phyloP scores from a whole-genome alignment of 2,113 vertebrate species.

The Melanocharis versteri region DNA sequence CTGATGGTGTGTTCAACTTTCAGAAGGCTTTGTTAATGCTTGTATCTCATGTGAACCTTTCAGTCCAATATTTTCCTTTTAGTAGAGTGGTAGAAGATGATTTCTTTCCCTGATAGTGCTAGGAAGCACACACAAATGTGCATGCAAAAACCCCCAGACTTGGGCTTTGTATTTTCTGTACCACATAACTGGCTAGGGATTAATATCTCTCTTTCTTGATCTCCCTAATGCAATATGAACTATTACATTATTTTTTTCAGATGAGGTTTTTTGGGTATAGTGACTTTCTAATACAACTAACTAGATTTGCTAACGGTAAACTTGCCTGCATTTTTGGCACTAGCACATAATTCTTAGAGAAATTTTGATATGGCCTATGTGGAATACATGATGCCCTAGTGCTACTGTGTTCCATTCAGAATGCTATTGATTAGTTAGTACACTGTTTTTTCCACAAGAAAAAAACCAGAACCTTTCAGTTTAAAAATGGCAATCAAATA shows the following conservation, averaged over 20 bases:
- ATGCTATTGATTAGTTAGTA: not conserved
- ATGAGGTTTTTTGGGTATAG: not conserved
- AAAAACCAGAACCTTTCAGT: not conserved
- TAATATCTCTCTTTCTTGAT: not conserved
- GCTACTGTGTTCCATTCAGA: not conserved
- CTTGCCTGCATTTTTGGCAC: not conserved
- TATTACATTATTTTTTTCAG: not conserved
- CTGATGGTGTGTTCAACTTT: not conserved
- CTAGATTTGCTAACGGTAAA: not conserved
- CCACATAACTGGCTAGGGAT: not conserved
- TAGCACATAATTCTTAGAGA: not conserved
- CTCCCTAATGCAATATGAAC: not conserved
- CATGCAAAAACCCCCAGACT: not conserved
- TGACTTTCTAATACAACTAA: not conserved
- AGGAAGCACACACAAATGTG: not conserved
- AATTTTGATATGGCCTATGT: not conserved
- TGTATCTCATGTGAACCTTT: not conserved
- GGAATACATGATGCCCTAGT: not conserved
- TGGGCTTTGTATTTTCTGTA: not conserved
- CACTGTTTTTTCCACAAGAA: not conserved
- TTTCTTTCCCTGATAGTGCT: not conserved
- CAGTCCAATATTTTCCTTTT: not conserved
- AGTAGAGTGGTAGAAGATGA: not conserved
- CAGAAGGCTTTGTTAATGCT: not conserved
- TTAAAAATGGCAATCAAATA: not conserved